Conservation (phyloP, 2,797 vertebrate genomes). For the Syngnathus acus region DNA sequence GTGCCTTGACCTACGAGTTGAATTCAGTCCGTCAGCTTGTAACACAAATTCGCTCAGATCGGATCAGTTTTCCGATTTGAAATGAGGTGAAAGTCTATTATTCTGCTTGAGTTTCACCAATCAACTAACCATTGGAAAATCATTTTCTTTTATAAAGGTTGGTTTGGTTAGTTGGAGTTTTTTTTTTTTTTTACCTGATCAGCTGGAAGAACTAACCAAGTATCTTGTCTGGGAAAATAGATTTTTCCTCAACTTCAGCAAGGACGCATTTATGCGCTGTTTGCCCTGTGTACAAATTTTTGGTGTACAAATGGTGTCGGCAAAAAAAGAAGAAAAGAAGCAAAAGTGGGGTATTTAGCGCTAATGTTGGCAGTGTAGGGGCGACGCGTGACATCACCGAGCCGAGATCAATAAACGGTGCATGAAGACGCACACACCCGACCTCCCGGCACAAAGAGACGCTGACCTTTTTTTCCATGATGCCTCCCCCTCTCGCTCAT, state of each 20-base stretch:
- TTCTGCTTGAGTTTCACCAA: too few species aligned
- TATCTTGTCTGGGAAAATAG: too few species aligned
- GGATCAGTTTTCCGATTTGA: too few species aligned
- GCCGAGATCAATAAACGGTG: background rate
- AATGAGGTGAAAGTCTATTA: too few species aligned
- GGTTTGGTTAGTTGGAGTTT: too few species aligned
- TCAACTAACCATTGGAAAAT: too few species aligned
- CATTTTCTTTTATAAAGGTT: too few species aligned
- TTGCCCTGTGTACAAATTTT: background rate
- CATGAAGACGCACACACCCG: background rate
- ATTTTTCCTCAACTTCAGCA: background rate
- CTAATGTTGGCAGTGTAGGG: background rate
- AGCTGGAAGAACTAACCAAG: too few species aligned
- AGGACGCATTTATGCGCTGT: background rate
- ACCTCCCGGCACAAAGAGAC: conserved; percentile 16
- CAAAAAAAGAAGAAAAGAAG: background rate
- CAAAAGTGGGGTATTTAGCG: background rate
- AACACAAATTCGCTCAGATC: too few species aligned
- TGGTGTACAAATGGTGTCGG: background rate
- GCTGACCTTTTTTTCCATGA: conserved; percentile 25
- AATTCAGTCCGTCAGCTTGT: too few species aligned
- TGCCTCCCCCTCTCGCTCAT: background rate
- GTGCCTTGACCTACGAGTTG: too few species aligned
- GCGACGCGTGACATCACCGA: background rate
- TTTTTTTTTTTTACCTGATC: too few species aligned